Percentiles rank a stretch among this genome's conserved stretches.
phyloP scores from a whole-genome alignment of 2,888 invertebrate genomes.

The Dromius quadrimaculatus region DNA sequence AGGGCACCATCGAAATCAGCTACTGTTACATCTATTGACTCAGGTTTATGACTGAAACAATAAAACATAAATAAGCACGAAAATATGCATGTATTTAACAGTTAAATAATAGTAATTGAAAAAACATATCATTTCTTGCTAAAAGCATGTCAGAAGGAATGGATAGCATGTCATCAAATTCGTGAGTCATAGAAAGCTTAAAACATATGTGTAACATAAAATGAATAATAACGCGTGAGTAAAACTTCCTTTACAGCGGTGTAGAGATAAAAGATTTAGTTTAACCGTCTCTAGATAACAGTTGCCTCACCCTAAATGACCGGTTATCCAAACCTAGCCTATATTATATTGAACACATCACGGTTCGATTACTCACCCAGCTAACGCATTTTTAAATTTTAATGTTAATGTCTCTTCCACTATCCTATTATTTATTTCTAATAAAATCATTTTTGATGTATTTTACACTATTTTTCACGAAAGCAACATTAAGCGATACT shows the following conservation, averaged over 20 bases:
- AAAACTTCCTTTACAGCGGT: slow-evolving; percentile 46
- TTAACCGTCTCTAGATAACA: slow-evolving; percentile 46
- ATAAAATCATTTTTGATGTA: slow-evolving; percentile 82
- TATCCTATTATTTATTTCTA: slow-evolving; percentile 99
- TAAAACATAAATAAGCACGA: slow-evolving; percentile 3
- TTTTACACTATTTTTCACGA: slow-evolving; percentile 51
- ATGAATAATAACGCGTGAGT: slow-evolving; percentile 19
- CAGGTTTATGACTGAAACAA: slow-evolving; percentile 89
- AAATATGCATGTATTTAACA: neutral
- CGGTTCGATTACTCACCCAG: slow-evolving; percentile 82
- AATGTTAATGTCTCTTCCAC: slow-evolving; percentile 96
- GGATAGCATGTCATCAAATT: slow-evolving; percentile 35
- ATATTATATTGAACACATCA: slow-evolving; percentile 47
- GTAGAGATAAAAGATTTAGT: slow-evolving; percentile 37
- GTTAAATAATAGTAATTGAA: neutral
- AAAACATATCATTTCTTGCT: slow-evolving; percentile 8
- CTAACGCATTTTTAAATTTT: slow-evolving; percentile 95
- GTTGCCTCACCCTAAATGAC: slow-evolving; percentile 46
- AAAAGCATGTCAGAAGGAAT: slow-evolving; percentile 33
- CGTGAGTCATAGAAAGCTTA: slow-evolving; percentile 19
- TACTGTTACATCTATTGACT: slow-evolving; percentile 93
- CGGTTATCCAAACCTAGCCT: slow-evolving; percentile 53
- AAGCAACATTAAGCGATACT: slow-evolving; percentile 51
- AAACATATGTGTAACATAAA: slow-evolving; percentile 42
- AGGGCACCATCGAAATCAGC: slow-evolving; percentile 99